Base-by-base conservation (phyloP, 1,140 invertebrate species). In the Atta texana region DNA sequence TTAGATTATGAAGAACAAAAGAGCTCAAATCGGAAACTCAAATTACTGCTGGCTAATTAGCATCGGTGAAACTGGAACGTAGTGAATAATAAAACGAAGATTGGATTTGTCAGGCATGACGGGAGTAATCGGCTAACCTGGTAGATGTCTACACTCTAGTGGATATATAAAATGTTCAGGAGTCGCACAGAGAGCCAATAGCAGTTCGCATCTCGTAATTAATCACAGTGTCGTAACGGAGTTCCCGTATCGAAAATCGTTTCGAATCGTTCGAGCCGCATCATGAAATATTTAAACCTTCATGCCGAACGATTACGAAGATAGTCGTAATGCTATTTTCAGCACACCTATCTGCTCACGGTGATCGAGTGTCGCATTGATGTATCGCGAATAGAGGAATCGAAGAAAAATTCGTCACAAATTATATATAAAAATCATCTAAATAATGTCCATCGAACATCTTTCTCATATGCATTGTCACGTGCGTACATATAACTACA, bases 251-350 rank as follows among this genome's bases (percentile, higher is more conserved):
- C 69, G 69, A 75, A 75, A 84, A 75, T 84, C 55, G 55, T 84
- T 75, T 28, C 69, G 39, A 61, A 18, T 61, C 68, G 53, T 39
- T 7, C 55, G 12, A 49, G 39, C 39, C 2, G 39, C 24, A 39
- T 28, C 69, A 61, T 74, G 12, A 84, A 75, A 75, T 55, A 75
- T 84, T 51, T 84, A 34, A 61, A 61, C 80, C 55, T 28, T 49
- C 24, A 69, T 68, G 21, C n/a, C 18, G 55, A 49, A 55, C 55
- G 39, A 49, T 21, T 3, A 28, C 34, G 8, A 44, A 44, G 34
- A 81, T 81, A 44, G 55, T 81, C 51, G 34, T 57, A 71, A 71
- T n/a, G 64, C 6, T 18, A 44, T 81, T 44, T 81, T 44, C 64
- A 21, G n/a, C 12, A 24, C 5, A 21, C 5, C 34, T 18, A 14